Percentiles rank a stretch among this genome's conserved stretches.
phyloP scores from a whole-genome alignment of 1,140 invertebrate genomes.

The Anastatus disparis region DNA sequence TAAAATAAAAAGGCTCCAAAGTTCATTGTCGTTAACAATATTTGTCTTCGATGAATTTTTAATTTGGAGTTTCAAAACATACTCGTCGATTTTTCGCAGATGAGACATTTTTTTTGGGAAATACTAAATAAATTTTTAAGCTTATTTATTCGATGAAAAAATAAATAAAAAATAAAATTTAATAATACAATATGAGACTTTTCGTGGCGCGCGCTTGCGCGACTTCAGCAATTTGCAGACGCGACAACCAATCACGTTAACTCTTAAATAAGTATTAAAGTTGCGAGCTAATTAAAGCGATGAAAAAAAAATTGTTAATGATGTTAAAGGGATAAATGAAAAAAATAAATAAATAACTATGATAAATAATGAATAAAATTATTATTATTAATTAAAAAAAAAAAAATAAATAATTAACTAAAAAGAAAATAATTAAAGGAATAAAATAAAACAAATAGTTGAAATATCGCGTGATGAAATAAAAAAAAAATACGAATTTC shows the following conservation, averaged over 20 bases:
- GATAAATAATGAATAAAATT: constrained; percentile 48
- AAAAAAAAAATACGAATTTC: constrained; percentile 35
- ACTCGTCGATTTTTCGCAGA: constrained; percentile 1
- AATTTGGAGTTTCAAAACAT: too few species aligned
- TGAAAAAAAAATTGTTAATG: constrained; percentile 60
- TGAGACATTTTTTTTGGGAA: not conserved
- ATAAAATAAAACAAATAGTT: constrained; percentile 18
- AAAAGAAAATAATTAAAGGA: constrained; percentile 9
- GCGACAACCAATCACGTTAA: constrained; percentile 67
- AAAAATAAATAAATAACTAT: constrained; percentile 45
- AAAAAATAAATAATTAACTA: constrained; percentile 16
- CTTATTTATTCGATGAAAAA: not conserved
- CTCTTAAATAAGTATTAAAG: constrained; percentile 61
- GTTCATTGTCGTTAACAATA: too few species aligned
- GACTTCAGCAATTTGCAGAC: constrained; percentile 52
- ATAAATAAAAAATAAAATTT: too few species aligned
- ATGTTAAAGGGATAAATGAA: constrained; percentile 56
- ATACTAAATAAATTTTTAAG: constrained; percentile 23
- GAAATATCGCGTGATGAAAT: constrained; percentile 5
- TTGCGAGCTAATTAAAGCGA: constrained; percentile 49
- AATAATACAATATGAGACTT: too few species aligned
- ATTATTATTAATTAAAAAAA: too few species aligned
- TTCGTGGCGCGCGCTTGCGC: constrained; percentile 22
- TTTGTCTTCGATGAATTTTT: too few species aligned
- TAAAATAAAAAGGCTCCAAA: too few species aligned